Conservation (phyloP, 2,888 invertebrate genomes). For the Nomada ferruginata region DNA sequence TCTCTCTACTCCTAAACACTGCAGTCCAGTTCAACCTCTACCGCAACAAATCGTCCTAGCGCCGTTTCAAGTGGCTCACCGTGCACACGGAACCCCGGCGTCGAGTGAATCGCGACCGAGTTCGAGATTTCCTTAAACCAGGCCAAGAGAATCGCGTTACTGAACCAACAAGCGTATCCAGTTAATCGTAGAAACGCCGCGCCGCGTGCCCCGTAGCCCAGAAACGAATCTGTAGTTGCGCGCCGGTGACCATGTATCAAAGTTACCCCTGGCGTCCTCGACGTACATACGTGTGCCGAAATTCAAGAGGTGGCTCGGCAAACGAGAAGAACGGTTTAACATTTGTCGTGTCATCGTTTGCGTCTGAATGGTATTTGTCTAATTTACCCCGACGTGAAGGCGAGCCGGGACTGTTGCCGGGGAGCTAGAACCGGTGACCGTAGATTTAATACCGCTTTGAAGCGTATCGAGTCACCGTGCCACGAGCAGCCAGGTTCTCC, state of each 20-base stretch:
- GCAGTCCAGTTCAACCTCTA: neutral
- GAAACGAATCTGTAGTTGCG: conserved; percentile 52
- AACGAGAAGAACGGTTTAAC: conserved; percentile 63
- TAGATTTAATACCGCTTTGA: conserved; percentile 77
- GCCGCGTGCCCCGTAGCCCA: conserved; percentile 36
- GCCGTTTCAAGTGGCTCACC: neutral
- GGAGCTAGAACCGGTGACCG: conserved; percentile 58
- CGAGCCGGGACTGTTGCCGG: neutral
- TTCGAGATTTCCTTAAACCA: conserved; percentile 44
- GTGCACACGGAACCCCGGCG: conserved; percentile 14
- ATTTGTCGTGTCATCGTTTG: conserved; percentile 68
- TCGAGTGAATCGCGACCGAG: conserved; percentile 16
- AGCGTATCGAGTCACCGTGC: conserved; percentile 64
- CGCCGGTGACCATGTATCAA: conserved; percentile 54
- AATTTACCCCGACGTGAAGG: conserved; percentile 65
- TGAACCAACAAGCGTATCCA: conserved; percentile 53
- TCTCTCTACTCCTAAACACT: neutral
- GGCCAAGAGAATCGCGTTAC: conserved; percentile 45
- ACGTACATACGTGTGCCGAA: conserved; percentile 45
- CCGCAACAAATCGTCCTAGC: conserved; percentile 5
- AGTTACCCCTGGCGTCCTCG: conserved; percentile 53
- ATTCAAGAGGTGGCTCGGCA: conserved; percentile 39
- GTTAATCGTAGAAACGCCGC: conserved; percentile 58
- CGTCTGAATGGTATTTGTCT: conserved; percentile 76
- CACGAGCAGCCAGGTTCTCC: conserved; percentile 42